Percentiles rank a stretch among this genome's conserved stretches.
phyloP scores from a whole-genome alignment of 2,797 vertebrate genomes.

The Bovichtus variegatus region DNA sequence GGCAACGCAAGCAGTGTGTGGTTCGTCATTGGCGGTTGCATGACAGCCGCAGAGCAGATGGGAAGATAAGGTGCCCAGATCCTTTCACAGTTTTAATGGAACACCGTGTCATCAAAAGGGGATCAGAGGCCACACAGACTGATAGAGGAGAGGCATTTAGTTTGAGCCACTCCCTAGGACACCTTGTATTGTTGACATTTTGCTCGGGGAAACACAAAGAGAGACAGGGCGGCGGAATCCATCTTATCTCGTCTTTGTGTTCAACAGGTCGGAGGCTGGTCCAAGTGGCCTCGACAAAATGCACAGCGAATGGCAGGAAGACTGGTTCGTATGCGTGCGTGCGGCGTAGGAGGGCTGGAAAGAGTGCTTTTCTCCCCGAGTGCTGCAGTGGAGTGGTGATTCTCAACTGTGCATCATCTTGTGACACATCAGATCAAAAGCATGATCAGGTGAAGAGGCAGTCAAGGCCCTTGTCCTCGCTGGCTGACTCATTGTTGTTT shows the following conservation, averaged over 20 bases:
- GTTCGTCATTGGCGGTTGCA: constrained; percentile 22
- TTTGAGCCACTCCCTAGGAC: constrained; percentile 60
- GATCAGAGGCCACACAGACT: constrained; percentile 59
- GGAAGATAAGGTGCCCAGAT: constrained; percentile 61
- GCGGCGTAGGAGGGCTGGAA: constrained; percentile 20
- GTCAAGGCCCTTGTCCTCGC: constrained; percentile 35
- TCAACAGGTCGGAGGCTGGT: constrained; percentile 59
- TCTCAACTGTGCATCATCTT: constrained; percentile 52
- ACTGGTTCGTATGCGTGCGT: neutral
- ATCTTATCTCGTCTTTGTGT: constrained; percentile 63
- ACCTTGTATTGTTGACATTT: constrained; percentile 74
- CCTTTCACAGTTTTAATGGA: constrained; percentile 68
- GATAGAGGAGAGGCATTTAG: constrained; percentile 58
- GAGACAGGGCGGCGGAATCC: constrained; percentile 38
- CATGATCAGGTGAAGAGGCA: constrained; percentile 50
- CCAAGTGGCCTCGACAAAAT: constrained; percentile 51
- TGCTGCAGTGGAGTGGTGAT: constrained; percentile 42
- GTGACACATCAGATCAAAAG: constrained; percentile 62
- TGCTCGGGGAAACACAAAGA: constrained; percentile 60
- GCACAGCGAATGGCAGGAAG: constrained; percentile 1
- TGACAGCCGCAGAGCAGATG: constrained; percentile 20
- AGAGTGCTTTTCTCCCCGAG: constrained; percentile 23
- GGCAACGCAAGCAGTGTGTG: constrained; percentile 21
- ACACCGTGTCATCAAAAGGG: constrained; percentile 59
- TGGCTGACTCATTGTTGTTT: constrained; percentile 36